Evolutionary conservation across 2,113 vertebrate genomes (phyloP), one percentile per base, ranked within the genome.

Genomic region (human): DNA sequence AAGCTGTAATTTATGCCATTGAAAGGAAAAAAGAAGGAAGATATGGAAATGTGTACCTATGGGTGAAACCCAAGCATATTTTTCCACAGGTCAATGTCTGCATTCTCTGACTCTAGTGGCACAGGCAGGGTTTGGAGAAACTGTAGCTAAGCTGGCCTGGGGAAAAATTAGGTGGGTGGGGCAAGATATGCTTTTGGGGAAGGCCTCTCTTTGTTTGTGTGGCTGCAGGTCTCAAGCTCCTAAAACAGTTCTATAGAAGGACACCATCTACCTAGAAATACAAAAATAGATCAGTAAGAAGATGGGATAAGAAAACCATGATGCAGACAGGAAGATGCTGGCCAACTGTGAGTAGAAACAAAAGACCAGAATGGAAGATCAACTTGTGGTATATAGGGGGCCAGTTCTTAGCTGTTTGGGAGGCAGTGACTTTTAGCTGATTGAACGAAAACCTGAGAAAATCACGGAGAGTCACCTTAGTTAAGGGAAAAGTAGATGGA

Each of bases 401-500:
- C 84, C 27, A 43, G 61, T 7, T 86, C 40, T 95, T 23, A 59
- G 32, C 27, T 70, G 2, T 48, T 50, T 43, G 48, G 68, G 72
- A 81, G 30, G 17, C 10, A 84, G 11, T 27, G 80, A 84, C 13
- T 25, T 93, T n/a, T 20, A 89, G 64, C 35, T 40, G 25, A 66
- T 9, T n/a, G 20, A n/a, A 90, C 70, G 14, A 45, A 89, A 66
- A 66, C 48, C 38, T 92, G 73, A 61, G 89, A 91, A 76, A 64
- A 78, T 61, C 22, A 61, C 22, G 55, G 30, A 76, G 1, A 66
- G 52, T 73, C 52, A 40, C 10, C 30, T 87, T 38, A 14, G 80
- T 87, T 89, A 87, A 61, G 52, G 55, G 32, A 79, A 83, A 95
- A 86, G 32, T 25, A 52, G 93, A 95, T 86, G 80, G 40, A 90